A percentile compares a stretch with the other conserved stretches of the same genome.
These are phyloP conservation scores for Solenopsis invicta DNA, from an alignment of 1,140 invertebrate genomes.

Conservation along the genomic window DNA sequence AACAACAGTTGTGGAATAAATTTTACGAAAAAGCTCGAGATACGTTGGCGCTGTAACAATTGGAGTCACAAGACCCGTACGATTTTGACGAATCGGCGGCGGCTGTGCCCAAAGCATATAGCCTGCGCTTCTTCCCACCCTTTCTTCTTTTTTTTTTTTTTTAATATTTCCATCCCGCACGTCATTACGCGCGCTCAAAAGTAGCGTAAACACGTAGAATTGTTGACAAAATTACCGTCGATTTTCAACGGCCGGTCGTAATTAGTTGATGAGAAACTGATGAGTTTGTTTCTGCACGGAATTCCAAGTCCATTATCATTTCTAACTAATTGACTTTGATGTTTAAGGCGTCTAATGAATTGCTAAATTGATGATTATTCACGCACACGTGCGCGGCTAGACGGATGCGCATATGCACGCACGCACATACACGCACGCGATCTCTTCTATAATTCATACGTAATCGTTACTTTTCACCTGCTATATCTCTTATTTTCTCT, in stretches of 20 bases:
- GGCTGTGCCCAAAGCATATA: background rate
- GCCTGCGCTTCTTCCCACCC: background rate
- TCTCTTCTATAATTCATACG: conserved; percentile 29
- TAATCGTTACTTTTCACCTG: conserved; percentile 49
- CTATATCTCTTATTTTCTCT: conserved; percentile 44
- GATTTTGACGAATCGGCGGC: background rate
- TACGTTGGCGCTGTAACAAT: background rate
- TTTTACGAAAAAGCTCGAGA: background rate
- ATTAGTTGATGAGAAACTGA: conserved; percentile 59
- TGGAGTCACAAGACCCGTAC: background rate
- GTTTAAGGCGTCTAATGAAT: conserved; percentile 52
- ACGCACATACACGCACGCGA: background rate
- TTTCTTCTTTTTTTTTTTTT: background rate
- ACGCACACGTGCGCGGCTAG: background rate
- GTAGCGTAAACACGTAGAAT: conserved; percentile 8
- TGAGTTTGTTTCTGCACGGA: conserved; percentile 48
- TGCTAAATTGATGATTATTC: conserved; percentile 45
- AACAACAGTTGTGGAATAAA: conserved; percentile 4
- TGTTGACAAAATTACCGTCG: conserved; percentile 46
- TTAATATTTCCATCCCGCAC: conserved; percentile 19
- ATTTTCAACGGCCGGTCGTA: conserved; percentile 33
- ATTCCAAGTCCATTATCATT: conserved; percentile 51
- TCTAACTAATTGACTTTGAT: conserved; percentile 54
- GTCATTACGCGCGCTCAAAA: background rate
- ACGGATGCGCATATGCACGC: background rate